Conservation (phyloP, 2,888 invertebrate genomes). For the Drosophila prostipennis region DNA sequence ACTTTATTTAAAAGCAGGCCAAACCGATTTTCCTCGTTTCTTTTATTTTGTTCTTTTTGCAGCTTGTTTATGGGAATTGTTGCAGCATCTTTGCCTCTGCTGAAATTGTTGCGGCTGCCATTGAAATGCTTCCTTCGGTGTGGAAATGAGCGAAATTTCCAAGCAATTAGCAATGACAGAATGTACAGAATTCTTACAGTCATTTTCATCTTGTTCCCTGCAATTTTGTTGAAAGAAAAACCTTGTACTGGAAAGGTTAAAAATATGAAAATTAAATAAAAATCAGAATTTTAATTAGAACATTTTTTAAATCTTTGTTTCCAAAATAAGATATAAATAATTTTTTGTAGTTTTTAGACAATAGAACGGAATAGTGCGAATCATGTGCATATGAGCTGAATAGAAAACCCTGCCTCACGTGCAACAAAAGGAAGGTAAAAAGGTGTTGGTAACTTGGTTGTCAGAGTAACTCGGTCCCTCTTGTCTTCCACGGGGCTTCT, state of each 20-base stretch:
- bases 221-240: not conserved
- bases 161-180: slow-evolving; percentile 68
- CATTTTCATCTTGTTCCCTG: slow-evolving; percentile 23
- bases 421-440: slow-evolving; percentile 2
- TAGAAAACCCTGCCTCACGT: not conserved
- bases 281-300: too few species aligned
- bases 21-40: slow-evolving; percentile 33
- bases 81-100: slow-evolving; percentile 32
- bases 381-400: too few species aligned
- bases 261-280: too few species aligned
- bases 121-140: slow-evolving; percentile 60
- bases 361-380: too few species aligned
- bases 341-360: too few species aligned
- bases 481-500: slow-evolving; percentile 27
- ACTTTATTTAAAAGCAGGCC: slow-evolving; percentile 46
- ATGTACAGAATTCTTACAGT: slow-evolving; percentile 32
- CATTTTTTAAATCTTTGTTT: too few species aligned
- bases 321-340: too few species aligned
- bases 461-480: slow-evolving; percentile 20
- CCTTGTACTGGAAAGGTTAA: not conserved
- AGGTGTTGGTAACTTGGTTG: slow-evolving; percentile 20
- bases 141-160: slow-evolving; percentile 75
- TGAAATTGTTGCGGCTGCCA: slow-evolving; percentile 64
- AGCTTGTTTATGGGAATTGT: slow-evolving; percentile 45
- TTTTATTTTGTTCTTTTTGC: slow-evolving; percentile 39